Conservation (phyloP, 2,888 invertebrate species). For the Pammene fasciana region DNA sequence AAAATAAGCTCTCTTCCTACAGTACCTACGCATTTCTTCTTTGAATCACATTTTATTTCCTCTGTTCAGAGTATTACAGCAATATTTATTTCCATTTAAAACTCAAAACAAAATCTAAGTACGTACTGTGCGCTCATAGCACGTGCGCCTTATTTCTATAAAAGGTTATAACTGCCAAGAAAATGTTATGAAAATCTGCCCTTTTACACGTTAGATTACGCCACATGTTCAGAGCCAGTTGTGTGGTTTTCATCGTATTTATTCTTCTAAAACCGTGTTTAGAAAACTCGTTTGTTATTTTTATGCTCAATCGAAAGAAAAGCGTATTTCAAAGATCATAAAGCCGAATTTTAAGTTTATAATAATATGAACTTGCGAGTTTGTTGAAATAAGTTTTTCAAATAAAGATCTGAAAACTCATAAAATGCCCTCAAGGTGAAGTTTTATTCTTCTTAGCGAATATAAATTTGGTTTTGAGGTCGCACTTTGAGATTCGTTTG, state of each 20-base stretch:
- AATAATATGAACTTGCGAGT: not conserved
- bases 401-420: constrained; percentile 25
- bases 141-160: not conserved
- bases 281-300: not conserved
- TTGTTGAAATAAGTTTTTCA: not conserved
- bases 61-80: not conserved
- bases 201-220: not conserved
- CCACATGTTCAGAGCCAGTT: constrained; percentile 12
- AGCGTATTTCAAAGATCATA: not conserved
- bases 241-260: constrained; percentile 17
- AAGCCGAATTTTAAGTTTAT: not conserved
- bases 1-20: too few relatives aligned
- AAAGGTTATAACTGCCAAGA: not conserved
- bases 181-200: not conserved
- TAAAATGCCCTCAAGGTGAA: constrained; percentile 25
- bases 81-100: not conserved
- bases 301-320: not conserved
- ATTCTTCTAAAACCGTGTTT: not conserved
- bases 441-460: constrained; percentile 20
- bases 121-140: not conserved
- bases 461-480: constrained; percentile 25
- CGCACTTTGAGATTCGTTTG: constrained; percentile 23
- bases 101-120: constrained; percentile 5
- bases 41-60: not conserved
- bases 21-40: not conserved